A percentile compares a stretch with the other conserved stretches of the same genome.
These are phyloP conservation scores for Tenodera sinensis DNA, from an alignment of 2,888 invertebrate species.

Conservation along the genomic window DNA sequence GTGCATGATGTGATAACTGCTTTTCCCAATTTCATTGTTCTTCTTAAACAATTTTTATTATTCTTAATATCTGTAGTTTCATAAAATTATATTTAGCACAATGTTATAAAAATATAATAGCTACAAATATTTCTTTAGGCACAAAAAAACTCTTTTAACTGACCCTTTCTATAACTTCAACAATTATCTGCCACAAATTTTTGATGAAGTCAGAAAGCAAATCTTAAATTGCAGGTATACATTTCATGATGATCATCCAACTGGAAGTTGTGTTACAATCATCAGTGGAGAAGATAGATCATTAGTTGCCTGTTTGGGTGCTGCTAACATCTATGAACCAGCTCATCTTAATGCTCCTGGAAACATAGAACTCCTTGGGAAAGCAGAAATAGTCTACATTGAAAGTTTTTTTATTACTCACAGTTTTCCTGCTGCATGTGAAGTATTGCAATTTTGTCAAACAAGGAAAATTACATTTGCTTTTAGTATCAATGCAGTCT, in stretches of 20 bases:
- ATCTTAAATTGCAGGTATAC: constrained; percentile 37
- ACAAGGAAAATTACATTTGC: constrained; percentile 45
- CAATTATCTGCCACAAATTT: too few species aligned
- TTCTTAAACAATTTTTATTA: too few species aligned
- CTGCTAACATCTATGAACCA: constrained; percentile 47
- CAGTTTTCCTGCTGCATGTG: constrained; percentile 46
- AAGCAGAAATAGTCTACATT: constrained; percentile 47
- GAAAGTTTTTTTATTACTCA: constrained; percentile 58
- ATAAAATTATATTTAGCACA: too few species aligned
- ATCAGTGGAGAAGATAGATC: constrained; percentile 47
- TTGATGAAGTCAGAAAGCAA: too few species aligned
- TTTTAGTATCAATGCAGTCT: constrained; percentile 54
- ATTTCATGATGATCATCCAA: constrained; percentile 42
- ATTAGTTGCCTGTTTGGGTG: constrained; percentile 54
- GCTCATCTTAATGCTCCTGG: constrained; percentile 39
- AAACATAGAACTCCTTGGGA: constrained; percentile 35
- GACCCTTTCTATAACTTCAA: too few species aligned
- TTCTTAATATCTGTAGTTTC: too few species aligned
- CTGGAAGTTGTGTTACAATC: constrained; percentile 53
- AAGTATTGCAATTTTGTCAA: constrained; percentile 46
- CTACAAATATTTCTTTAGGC: too few species aligned
- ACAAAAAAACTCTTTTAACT: too few species aligned
- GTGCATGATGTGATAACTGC: too few species aligned
- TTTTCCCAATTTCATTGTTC: too few species aligned
- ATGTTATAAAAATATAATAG: too few species aligned